A percentile compares a stretch with the other conserved stretches of the same genome.
These are phyloP conservation scores for Poecile atricapillus DNA, from an alignment of 2,113 vertebrate species.

Conservation along the genomic window DNA sequence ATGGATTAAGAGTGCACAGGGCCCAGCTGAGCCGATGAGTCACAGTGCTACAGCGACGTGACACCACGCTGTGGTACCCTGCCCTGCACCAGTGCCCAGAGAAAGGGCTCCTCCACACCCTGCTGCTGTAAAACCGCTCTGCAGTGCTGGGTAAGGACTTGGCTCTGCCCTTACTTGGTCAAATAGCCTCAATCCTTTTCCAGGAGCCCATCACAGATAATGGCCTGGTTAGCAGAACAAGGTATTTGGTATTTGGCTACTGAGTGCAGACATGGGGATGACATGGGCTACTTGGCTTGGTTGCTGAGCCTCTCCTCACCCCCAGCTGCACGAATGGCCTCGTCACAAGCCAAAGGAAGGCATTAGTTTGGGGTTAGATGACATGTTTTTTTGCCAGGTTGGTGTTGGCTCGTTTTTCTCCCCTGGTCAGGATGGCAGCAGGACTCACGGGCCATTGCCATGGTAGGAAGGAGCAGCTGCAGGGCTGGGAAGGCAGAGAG, in stretches of 20 bases:
- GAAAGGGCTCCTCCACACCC: neutral
- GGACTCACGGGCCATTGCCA: rapidly evolving
- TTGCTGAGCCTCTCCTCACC: neutral
- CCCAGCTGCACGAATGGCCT: rapidly evolving
- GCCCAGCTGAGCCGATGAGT: neutral
- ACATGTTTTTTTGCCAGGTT: rapidly evolving
- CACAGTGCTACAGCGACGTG: neutral
- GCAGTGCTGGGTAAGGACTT: neutral
- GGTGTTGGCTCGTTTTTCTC: neutral
- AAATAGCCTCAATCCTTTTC: neutral
- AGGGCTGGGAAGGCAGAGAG: neutral
- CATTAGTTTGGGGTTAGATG: neutral
- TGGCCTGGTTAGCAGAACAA: neutral
- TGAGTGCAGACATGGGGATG: neutral
- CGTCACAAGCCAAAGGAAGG: neutral
- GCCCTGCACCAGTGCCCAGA: rapidly evolving
- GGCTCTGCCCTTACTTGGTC: neutral
- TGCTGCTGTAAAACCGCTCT: neutral
- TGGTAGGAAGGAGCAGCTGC: neutral
- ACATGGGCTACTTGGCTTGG: neutral
- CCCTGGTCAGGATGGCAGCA: rapidly evolving
- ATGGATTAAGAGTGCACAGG: neutral
- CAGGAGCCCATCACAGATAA: neutral
- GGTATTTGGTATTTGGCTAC: neutral
- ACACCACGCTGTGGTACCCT: neutral